Conservation (phyloP, 2,113 vertebrate genomes). For the Erythrocercus mccallii region DNA sequence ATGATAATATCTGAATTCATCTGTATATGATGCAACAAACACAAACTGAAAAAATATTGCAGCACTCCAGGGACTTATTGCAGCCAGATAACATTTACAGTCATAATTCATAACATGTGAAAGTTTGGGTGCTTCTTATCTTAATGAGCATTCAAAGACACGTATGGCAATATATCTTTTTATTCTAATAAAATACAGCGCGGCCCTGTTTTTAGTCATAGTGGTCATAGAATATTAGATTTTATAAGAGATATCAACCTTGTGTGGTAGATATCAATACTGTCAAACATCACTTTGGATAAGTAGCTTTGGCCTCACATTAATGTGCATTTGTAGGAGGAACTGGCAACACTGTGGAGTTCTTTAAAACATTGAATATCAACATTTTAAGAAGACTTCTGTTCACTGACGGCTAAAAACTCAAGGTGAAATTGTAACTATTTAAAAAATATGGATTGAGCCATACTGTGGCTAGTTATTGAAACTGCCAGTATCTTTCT, state of each 20-base stretch:
- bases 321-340: neutral
- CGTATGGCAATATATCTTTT: neutral
- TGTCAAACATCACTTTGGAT: neutral
- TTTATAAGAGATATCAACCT: neutral
- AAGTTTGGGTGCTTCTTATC: neutral
- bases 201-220: neutral
- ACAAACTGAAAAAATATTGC: neutral
- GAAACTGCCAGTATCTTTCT: neutral
- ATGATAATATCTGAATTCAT: neutral
- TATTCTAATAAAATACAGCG: neutral
- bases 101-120: neutral
- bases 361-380: neutral
- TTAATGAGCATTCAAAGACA: neutral
- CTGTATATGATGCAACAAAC: neutral
- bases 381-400: neutral
- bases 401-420: neutral
- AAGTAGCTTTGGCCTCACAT: neutral
- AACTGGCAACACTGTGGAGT: neutral
- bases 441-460: neutral
- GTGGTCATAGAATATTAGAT: fast-evolving
- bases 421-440: neutral
- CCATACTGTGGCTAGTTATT: neutral
- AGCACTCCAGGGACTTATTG: neutral
- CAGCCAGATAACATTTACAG: neutral
- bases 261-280: neutral